phyloP scores from a whole-genome alignment of 2,113 vertebrate genomes.

The Progne subis region DNA sequence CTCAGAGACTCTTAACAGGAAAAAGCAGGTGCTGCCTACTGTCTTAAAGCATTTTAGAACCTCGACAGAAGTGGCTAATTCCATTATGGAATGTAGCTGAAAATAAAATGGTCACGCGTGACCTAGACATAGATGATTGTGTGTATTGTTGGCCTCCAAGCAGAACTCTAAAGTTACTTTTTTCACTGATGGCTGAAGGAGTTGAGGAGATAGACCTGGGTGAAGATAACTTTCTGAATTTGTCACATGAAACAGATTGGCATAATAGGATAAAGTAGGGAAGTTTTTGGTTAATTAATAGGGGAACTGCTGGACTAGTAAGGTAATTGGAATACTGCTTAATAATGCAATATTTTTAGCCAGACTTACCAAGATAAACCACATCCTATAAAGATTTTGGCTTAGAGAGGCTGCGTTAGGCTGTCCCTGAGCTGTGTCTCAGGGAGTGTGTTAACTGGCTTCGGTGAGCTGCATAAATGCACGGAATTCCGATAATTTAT shows the following conservation, averaged over 20 bases:
- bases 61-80: not conserved
- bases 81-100: rapidly evolving
- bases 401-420: not conserved
- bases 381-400: not conserved
- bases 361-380: not conserved
- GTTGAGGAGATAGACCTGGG: not conserved
- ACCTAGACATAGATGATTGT: not conserved
- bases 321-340: not conserved
- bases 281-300: not conserved
- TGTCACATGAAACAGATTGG: not conserved
- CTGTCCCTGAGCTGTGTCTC: not conserved
- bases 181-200: not conserved
- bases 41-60: not conserved
- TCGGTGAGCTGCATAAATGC: not conserved
- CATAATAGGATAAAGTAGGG: not conserved
- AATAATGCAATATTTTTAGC: not conserved
- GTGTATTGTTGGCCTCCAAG: not conserved
- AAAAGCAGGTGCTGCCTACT: not conserved
- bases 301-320: not conserved
- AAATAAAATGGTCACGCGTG: not conserved
- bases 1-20: not conserved
- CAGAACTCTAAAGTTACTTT: not conserved
- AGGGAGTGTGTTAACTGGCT: not conserved
- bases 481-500: not conserved
- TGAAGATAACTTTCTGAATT: not conserved